Conservation (phyloP, 1,140 invertebrate genomes). For the Formica exsecta region DNA sequence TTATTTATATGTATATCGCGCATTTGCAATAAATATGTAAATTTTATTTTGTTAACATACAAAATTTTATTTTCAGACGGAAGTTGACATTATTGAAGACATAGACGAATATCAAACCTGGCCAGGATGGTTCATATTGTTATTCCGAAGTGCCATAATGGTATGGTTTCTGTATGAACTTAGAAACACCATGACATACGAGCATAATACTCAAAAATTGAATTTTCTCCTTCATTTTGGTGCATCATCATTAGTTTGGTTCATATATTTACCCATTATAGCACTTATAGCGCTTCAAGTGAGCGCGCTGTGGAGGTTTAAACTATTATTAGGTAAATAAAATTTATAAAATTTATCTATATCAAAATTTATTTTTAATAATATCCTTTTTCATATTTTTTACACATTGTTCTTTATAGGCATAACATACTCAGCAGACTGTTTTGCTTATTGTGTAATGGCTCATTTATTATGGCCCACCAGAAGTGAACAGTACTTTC, state of each 20-base stretch:
- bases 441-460: constrained; percentile 97
- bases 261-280: constrained; percentile 97
- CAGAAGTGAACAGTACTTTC: constrained; percentile 95
- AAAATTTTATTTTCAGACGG: constrained; percentile 89
- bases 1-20: not conserved
- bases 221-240: constrained; percentile 98
- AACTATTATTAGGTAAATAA: constrained; percentile 95
- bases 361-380: not conserved
- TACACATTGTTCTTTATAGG: constrained; percentile 87
- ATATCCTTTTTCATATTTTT: not conserved
- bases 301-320: constrained; percentile 97
- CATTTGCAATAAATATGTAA: constrained; percentile 1
- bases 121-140: constrained; percentile 97
- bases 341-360: not conserved
- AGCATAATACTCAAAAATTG: constrained; percentile 95
- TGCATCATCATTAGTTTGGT: constrained; percentile 98
- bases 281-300: constrained; percentile 97
- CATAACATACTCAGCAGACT: constrained; percentile 97
- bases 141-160: constrained; percentile 96
- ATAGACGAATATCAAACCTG: constrained; percentile 99
- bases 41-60: constrained; percentile 15
- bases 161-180: constrained; percentile 97
- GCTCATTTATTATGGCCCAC: constrained; percentile 97
- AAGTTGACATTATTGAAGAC: constrained; percentile 98
- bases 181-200: constrained; percentile 96